Evolutionary conservation across 2,113 vertebrate genomes (phyloP).

Genomic region (Pardalotus punctatus): DNA sequence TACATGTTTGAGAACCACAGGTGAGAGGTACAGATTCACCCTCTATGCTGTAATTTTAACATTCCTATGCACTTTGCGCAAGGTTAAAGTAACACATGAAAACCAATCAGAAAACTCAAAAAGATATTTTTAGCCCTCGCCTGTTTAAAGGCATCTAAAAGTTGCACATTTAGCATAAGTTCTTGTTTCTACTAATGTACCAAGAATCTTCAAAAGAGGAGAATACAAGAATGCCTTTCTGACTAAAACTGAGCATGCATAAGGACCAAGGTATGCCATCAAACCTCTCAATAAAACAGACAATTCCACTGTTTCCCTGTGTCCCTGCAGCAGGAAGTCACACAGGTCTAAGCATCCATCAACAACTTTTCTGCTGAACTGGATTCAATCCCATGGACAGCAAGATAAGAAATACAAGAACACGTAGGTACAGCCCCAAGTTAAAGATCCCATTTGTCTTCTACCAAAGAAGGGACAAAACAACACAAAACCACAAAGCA

Average conservation of each 20-base stretch:
- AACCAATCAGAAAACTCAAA: not conserved
- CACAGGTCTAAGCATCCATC: not conserved
- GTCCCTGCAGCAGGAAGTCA: not conserved
- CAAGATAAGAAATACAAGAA: not conserved
- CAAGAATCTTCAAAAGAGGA: not conserved
- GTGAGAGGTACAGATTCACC: not conserved
- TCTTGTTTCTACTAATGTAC: not conserved
- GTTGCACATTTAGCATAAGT: not conserved
- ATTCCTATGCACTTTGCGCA: too few relatives aligned
- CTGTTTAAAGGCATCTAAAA: not conserved
- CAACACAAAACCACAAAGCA: not conserved
- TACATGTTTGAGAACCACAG: accelerated
- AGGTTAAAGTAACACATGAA: not conserved
- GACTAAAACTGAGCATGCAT: not conserved
- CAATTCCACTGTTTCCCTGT: not conserved
- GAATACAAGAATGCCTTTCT: not conserved
- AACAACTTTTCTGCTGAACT: not conserved
- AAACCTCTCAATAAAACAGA: not conserved
- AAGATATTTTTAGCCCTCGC: not conserved
- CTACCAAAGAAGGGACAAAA: not conserved
- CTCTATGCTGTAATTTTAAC: not conserved
- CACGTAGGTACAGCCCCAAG: accelerated
- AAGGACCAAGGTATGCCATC: not conserved
- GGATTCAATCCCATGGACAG: not conserved
- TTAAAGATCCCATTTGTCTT: not conserved